Base-by-base conservation (phyloP, 2,888 invertebrate genomes). In the Xiphydria camelus region DNA sequence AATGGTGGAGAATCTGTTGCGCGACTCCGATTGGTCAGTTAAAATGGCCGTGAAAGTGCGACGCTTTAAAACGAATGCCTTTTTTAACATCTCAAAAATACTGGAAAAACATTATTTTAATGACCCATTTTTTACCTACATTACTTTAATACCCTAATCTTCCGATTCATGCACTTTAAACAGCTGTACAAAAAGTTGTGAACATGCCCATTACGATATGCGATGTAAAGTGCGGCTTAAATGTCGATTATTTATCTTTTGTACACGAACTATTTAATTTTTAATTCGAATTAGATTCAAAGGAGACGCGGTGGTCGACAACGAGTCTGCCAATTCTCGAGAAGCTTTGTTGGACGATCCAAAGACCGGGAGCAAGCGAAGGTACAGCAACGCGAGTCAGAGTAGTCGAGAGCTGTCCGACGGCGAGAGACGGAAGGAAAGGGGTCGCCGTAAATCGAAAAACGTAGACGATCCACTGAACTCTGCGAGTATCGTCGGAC, bases 401-500 rank as follows among this genome's bases (percentile, higher is more conserved):
- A 72, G 70, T 42, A 75, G 73, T 35, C 69, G 64, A 41, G 75
- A 76, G 40, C 59, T 70, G 32, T 71, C 72, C 0, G 73, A 69
- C 18, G 61, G 61, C 4, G 75, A 75, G 25, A 64, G 57, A 18
- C 51, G 46, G 12, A 65, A 64, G 36, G 57, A 55, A 32, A 44
- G 31, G 23, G 62, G 59, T 31, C 51, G 43, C 2, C 48, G 49
- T 4, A 68, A 66, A 44, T 55, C 46, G 9, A 68, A 70, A 48
- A 67, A 63, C 37, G 43, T 59, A n/a, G 71, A 73, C 15, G 75
- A 75, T 48, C 63, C 66, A 2, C 45, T 63, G 18, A 73, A 66
- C 38, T 59, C 66, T 1, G 73, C 79, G 29, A 84, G 84, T 63
- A 70, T 83, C 29, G 76, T 83, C 35, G 85, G 83, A 34, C 76